Conservation (phyloP, 2,888 invertebrate species). For the Plusia festucae region DNA sequence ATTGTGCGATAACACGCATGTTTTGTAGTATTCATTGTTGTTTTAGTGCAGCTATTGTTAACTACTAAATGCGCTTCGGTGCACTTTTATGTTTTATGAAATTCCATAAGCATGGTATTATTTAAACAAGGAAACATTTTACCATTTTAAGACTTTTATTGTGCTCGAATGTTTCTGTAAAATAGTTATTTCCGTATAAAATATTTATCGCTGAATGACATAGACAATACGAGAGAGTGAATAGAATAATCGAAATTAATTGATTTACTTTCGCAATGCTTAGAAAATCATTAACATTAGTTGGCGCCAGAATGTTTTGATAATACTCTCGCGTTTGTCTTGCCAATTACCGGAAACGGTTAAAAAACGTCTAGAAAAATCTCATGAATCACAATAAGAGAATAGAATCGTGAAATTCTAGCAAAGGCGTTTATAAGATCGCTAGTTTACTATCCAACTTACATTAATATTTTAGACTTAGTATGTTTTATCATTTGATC, state of each 20-base stretch:
- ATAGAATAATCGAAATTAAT: background rate
- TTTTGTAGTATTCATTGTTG: conserved; percentile 51
- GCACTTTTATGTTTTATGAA: conserved; percentile 18
- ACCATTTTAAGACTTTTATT: conserved; percentile 8
- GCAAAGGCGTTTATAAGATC: background rate
- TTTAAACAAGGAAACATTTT: background rate
- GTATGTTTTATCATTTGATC: too few relatives aligned
- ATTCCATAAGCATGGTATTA: conserved; percentile 12
- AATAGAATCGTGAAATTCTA: background rate
- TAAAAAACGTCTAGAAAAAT: conserved; percentile 1
- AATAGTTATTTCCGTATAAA: background rate
- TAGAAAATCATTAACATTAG: background rate
- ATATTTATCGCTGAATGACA: background rate
- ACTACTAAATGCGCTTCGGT: conserved; percentile 29
- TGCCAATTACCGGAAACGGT: background rate
- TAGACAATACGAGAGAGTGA: background rate
- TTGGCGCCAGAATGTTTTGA: conserved; percentile 3
- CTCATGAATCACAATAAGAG: background rate
- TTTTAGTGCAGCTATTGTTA: conserved; percentile 43
- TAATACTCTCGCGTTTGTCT: background rate
- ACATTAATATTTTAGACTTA: too few relatives aligned
- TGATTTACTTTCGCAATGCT: background rate
- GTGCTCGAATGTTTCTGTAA: conserved; percentile 12
- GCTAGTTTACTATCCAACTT: background rate
- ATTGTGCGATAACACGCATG: conserved; percentile 57